Evolutionary conservation across 92 coral and sea anemone species (phyloP).

Genomic region (Chrysogorgia sp.): DNA sequence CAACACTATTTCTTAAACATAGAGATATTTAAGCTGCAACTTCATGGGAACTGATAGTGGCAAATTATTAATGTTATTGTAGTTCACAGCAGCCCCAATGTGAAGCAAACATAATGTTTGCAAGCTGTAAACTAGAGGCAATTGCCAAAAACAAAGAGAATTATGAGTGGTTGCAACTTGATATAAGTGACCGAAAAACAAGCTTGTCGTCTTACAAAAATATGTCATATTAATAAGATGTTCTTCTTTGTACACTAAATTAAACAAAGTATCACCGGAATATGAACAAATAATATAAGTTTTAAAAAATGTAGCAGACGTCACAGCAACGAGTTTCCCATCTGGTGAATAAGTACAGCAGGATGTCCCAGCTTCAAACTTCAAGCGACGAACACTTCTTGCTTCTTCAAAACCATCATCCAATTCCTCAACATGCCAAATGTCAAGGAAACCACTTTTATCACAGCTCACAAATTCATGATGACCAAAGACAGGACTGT

Average conservation of each 20-base stretch:
- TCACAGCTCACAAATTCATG: conserved; percentile 17
- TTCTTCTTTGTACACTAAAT: background rate
- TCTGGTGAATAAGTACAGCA: conserved; percentile 9
- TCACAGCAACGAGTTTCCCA: background rate
- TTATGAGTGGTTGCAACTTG: conserved; percentile 6
- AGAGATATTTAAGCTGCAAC: conserved; percentile 11
- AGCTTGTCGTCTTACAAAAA: background rate
- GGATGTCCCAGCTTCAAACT: background rate
- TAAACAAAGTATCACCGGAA: background rate
- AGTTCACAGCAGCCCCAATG: background rate
- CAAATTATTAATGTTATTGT: background rate
- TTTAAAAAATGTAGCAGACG: background rate
- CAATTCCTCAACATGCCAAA: conserved; percentile 1
- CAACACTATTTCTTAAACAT: conserved; percentile 3
- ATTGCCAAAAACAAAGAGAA: background rate
- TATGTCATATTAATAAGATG: background rate
- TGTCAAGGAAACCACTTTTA: background rate
- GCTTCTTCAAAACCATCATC: conserved; percentile 3
- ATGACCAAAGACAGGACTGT: conserved; percentile 1
- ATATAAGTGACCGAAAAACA: background rate
- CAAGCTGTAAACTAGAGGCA: background rate
- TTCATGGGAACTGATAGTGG: background rate
- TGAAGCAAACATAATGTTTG: background rate
- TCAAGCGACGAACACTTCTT: background rate
- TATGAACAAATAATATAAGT: conserved; percentile 6